A percentile compares a stretch with the other conserved stretches of the same genome.
Evolutionary conservation across 2,113 vertebrate genomes (phyloP).

Genomic region (Mustela lutreola): DNA sequence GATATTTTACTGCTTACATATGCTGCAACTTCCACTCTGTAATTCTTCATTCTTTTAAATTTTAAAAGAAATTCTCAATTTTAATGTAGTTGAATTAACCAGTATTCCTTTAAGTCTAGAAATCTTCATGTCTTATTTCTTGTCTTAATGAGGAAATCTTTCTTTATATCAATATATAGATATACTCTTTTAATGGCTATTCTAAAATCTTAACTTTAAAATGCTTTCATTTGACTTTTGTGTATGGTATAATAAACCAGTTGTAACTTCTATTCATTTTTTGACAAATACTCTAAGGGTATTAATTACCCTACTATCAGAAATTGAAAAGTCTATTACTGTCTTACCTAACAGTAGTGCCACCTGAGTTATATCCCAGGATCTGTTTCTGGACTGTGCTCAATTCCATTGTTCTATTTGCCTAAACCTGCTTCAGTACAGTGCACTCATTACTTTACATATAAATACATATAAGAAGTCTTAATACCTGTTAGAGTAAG

Average conservation of each 20-base stretch:
- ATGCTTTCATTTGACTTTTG: not conserved
- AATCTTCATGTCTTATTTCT: constrained; percentile 9
- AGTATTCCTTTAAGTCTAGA: not conserved
- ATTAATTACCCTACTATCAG: not conserved
- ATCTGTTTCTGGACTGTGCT: not conserved
- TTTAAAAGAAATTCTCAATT: not conserved
- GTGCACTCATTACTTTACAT: not conserved
- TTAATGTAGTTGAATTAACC: constrained; percentile 9
- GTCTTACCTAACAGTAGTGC: not conserved
- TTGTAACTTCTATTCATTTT: not conserved
- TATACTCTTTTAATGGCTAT: not conserved
- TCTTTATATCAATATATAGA: not conserved
- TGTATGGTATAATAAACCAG: not conserved
- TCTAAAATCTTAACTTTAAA: constrained; percentile 48
- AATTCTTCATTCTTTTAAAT: not conserved
- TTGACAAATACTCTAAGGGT: not conserved
- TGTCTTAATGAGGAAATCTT: not conserved
- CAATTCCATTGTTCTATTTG: not conserved
- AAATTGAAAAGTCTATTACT: not conserved
- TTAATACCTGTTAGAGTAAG: not conserved
- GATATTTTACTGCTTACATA: not conserved
- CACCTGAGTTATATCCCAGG: not conserved
- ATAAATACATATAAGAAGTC: not conserved
- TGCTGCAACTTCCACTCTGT: not conserved
- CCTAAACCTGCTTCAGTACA: not conserved